These are phyloP conservation scores for Epirrhoe alternata DNA, from an alignment of 2,888 invertebrate species.

Conservation along the genomic window DNA sequence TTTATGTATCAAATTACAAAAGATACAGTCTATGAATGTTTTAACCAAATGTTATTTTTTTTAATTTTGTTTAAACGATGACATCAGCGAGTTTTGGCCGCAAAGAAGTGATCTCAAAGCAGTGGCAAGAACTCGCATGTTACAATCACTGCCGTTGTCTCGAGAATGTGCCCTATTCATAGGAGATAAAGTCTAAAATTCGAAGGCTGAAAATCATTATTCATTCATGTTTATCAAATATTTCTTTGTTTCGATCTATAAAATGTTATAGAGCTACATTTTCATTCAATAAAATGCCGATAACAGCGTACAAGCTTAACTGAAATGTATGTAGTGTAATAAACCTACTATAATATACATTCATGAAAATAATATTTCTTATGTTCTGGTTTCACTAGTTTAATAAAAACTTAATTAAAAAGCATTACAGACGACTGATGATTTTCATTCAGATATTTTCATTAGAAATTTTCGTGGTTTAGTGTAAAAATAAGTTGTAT, in stretches of 20 bases:
- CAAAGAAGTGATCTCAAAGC: conserved; percentile 79
- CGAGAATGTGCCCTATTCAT: conserved; percentile 57
- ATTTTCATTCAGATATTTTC: conserved; percentile 16
- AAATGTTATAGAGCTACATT: no score
- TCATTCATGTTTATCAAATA: background rate
- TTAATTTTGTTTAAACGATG: conserved; percentile 35
- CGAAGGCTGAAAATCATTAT: conserved; percentile 53
- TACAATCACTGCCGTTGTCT: conserved; percentile 69
- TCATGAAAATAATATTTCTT: no score
- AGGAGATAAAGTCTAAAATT: conserved; percentile 51
- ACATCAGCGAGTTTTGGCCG: conserved; percentile 55
- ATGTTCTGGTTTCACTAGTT: background rate
- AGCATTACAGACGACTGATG: conserved; percentile 24
- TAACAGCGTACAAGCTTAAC: no score
- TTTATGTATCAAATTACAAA: background rate
- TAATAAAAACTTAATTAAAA: background rate
- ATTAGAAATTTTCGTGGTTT: conserved; percentile 44
- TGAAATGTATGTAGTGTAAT: no score
- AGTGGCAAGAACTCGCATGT: conserved; percentile 55
- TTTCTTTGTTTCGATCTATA: no score
- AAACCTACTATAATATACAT: no score
- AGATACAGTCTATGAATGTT: conserved; percentile 14
- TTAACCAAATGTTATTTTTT: conserved; percentile 38
- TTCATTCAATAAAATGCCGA: background rate
- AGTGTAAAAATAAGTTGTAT: conserved; percentile 47